Percentiles rank a stretch among this genome's conserved stretches.
Evolutionary conservation across 2,797 vertebrate species (phyloP).

Genomic region (Syngnathus rostellatus): DNA sequence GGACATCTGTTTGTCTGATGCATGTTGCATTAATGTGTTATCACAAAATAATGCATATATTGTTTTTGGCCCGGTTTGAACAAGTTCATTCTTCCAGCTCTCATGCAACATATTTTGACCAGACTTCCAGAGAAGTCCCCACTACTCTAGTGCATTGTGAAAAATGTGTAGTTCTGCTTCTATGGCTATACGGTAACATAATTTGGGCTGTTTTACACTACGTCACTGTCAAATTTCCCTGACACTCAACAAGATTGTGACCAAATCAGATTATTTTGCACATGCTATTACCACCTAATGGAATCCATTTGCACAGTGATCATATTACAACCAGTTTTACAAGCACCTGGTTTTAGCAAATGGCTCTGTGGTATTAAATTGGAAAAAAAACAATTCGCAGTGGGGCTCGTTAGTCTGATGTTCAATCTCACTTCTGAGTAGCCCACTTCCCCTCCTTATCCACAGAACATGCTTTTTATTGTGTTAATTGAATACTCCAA

Average conservation of each 20-base stretch:
- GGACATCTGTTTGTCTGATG: no score
- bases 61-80: no score
- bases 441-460: background rate
- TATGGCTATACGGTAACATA: background rate
- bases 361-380: background rate
- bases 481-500: background rate
- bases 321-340: background rate
- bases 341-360: background rate
- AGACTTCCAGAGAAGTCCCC: background rate
- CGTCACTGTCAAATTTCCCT: background rate
- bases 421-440: background rate
- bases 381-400: background rate
- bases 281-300: background rate
- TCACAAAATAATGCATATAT: no score
- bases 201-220: background rate
- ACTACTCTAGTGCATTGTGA: background rate
- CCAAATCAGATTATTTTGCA: background rate
- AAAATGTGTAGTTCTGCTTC: background rate
- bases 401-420: background rate
- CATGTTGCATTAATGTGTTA: no score
- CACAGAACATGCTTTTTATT: background rate
- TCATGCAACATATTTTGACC: no score
- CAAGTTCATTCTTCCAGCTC: no score
- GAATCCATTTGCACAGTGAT: conserved; percentile 2
- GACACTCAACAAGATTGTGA: background rate